Conservation (phyloP, 53 echinoderm and acorn worm genomes). For the Temnopleurus reevesii region DNA sequence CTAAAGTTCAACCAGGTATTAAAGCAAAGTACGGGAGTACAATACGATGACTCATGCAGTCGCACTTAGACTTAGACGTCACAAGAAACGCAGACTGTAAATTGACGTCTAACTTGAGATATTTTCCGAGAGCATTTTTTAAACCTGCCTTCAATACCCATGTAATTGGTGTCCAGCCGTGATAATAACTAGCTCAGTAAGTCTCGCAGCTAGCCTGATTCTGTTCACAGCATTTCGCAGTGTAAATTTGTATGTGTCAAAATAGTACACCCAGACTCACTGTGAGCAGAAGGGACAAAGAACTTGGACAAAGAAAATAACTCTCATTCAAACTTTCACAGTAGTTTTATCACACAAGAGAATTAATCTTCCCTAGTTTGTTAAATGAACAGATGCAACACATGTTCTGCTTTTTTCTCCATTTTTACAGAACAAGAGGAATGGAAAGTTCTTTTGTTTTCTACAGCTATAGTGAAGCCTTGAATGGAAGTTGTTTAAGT, state of each 20-base stretch:
- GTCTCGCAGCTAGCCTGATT: constrained; percentile 29
- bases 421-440: no score
- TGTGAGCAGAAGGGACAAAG: no score
- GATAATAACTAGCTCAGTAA: background rate
- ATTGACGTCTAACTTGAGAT: constrained; percentile 4
- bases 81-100: background rate
- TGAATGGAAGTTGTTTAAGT: no score
- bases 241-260: background rate
- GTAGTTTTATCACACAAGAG: no score
- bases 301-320: no score
- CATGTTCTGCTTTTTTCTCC: no score
- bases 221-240: background rate
- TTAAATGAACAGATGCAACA: no score
- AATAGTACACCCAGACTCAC: background rate
- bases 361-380: no score
- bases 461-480: no score
- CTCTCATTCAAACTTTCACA: no score
- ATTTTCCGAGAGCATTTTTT: background rate
- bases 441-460: no score
- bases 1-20: background rate
- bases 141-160: background rate
- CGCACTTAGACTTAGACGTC: background rate
- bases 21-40: background rate
- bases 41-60: background rate
- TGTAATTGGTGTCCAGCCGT: constrained; percentile 11